Base-by-base conservation (phyloP, 2,113 vertebrate genomes). In the Sporophila hypoxantha region DNA sequence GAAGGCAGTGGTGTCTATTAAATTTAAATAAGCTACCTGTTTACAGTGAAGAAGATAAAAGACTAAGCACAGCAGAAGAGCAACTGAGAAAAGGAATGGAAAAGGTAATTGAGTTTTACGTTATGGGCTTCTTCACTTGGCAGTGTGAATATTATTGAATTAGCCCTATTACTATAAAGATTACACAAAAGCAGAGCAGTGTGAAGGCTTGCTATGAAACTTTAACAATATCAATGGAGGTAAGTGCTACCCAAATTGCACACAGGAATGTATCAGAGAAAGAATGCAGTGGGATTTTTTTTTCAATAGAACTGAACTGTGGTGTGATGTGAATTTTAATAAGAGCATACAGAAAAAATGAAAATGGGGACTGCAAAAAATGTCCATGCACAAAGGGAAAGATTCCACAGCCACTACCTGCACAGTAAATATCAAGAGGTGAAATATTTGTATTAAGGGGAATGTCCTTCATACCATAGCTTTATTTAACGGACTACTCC, bases 281-380 rank as follows among this genome's bases (percentile, higher is more conserved):
- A 93, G 84, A 88, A 53, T 85, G 87, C 30, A n/a, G 9, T 34
- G 37, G 64, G 57, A 20, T 53, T 89, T 69, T 78, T 89, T 84
- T 80, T 91, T 70, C 75, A 66, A 46, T 69, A 93, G 92, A 94
- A 93, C 80, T 34, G 16, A 90, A 80, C 84, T 32, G 26, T 5
- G 26, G 59, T 73, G 95, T 96, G 96, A 93, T 81, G 37, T 73
- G 96, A 96, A 97, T 97, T 94, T 96, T 89, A 97, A 97, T 92
- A 68, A 50, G 34, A 81, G 5, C 29, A 27, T 52, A 78, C 12
- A 71, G 76, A 39, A 89, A 91, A 92, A 94, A 91, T 82, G 50
- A 92, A 91, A 87, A 88, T 87, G 44, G n/a, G 75, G 46, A 27
- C 44, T 85, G 68, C 17, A 34, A 55, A 77, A 75, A 39, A 47